A percentile compares a stretch with the other conserved stretches of the same genome.
phyloP scores from a whole-genome alignment of 2,113 vertebrate species.

The Circaetus gallicus region DNA sequence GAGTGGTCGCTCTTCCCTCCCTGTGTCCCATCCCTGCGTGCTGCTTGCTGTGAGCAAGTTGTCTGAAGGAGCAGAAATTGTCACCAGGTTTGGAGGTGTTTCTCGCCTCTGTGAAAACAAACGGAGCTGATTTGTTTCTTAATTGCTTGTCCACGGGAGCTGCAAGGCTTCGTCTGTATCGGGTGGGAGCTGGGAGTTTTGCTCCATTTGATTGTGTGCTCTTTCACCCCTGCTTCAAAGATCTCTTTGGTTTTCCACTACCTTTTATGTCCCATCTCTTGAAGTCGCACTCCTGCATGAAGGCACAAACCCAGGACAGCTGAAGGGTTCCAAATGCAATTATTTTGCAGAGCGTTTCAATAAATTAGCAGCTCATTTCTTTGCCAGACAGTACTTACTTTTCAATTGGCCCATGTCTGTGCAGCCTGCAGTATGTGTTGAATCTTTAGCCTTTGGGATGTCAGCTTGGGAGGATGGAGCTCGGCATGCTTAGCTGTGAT shows the following conservation, averaged over 20 bases:
- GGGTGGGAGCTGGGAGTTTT: background rate
- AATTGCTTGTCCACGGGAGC: background rate
- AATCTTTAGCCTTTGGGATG: background rate
- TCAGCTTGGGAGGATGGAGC: background rate
- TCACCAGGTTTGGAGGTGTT: background rate
- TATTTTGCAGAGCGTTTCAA: background rate
- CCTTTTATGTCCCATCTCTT: conserved; percentile 18
- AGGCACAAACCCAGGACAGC: background rate
- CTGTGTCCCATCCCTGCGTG: fast-evolving
- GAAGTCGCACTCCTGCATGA: background rate
- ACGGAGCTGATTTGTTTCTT: background rate
- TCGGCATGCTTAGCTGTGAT: background rate
- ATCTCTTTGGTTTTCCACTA: background rate
- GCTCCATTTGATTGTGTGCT: fast-evolving
- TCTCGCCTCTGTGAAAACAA: background rate
- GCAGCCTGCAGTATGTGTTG: background rate
- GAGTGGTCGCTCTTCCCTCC: background rate
- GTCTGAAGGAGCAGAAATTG: background rate
- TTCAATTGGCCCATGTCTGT: background rate
- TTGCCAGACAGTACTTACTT: conserved; percentile 1
- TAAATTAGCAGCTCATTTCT: background rate
- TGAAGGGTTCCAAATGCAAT: background rate
- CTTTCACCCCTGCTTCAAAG: background rate
- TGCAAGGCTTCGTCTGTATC: fast-evolving
- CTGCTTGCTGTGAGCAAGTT: background rate